These are phyloP conservation scores for Julus scandinavius DNA, from an alignment of 2,888 invertebrate genomes.

Conservation along the genomic window DNA sequence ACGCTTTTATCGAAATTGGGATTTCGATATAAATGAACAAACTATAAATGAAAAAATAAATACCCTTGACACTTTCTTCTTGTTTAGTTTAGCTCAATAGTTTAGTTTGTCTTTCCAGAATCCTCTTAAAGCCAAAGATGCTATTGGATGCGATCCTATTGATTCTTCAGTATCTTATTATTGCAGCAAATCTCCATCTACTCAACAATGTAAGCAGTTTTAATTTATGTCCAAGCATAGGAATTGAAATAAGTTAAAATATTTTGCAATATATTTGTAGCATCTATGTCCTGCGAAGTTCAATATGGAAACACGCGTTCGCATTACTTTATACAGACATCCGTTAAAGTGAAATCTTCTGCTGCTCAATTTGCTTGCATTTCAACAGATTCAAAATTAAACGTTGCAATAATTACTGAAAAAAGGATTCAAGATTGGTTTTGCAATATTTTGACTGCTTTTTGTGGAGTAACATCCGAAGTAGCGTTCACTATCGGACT, in stretches of 20 bases:
- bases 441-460: neutral
- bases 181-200: neutral
- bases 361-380: neutral
- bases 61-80: too few species aligned
- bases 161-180: neutral
- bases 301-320: neutral
- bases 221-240: too few species aligned
- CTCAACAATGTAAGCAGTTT: neutral
- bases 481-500: neutral
- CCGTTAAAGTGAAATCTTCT: neutral
- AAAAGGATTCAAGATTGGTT: neutral
- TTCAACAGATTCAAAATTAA: neutral
- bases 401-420: neutral
- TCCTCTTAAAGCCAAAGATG: neutral
- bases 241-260: too few species aligned
- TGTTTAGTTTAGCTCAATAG: neutral
- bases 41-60: too few species aligned
- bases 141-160: neutral
- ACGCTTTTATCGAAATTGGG: too few species aligned
- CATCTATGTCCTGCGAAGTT: neutral
- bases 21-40: too few species aligned
- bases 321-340: neutral
- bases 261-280: neutral
- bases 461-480: neutral
- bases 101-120: too few species aligned